Evolutionary conservation across 1,140 invertebrate species (phyloP).

Genomic region (Choristoneura fumiferana): DNA sequence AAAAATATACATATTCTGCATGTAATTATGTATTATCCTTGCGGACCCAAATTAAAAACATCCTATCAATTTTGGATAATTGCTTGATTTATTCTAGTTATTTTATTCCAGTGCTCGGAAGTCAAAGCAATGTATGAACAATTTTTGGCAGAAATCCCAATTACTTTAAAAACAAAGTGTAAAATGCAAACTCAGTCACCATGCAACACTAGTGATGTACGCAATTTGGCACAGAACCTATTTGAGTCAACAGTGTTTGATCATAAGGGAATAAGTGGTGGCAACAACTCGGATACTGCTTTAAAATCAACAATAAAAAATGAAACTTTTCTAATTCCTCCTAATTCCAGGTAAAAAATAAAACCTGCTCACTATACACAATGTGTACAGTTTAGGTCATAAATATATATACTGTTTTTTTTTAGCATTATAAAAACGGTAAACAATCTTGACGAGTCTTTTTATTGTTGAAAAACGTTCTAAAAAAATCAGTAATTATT

Average conservation of each 20-base stretch:
- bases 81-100: background rate
- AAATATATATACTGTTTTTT: too few species aligned
- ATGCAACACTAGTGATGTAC: slow-evolving; percentile 35
- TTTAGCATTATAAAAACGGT: too few species aligned
- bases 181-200: slow-evolving; percentile 31
- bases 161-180: slow-evolving; percentile 28
- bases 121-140: slow-evolving; percentile 42
- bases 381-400: too few species aligned
- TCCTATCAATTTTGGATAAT: too few species aligned
- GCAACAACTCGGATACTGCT: slow-evolving; percentile 49
- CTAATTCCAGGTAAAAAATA: slow-evolving; percentile 53
- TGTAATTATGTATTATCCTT: too few species aligned
- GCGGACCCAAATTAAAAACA: too few species aligned
- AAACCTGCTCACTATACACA: too few species aligned
- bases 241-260: slow-evolving; percentile 54
- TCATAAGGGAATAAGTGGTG: slow-evolving; percentile 45
- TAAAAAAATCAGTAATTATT: too few species aligned
- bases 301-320: slow-evolving; percentile 51
- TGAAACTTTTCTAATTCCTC: slow-evolving; percentile 58
- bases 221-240: slow-evolving; percentile 44
- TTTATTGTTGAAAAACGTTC: too few species aligned
- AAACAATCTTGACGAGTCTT: too few species aligned
- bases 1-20: too few species aligned
- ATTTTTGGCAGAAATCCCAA: slow-evolving; percentile 34
- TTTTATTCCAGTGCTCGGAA: slow-evolving; percentile 39